Evolutionary conservation across 1,140 invertebrate genomes (phyloP).

Genomic region (Xylocopa sonorina): DNA sequence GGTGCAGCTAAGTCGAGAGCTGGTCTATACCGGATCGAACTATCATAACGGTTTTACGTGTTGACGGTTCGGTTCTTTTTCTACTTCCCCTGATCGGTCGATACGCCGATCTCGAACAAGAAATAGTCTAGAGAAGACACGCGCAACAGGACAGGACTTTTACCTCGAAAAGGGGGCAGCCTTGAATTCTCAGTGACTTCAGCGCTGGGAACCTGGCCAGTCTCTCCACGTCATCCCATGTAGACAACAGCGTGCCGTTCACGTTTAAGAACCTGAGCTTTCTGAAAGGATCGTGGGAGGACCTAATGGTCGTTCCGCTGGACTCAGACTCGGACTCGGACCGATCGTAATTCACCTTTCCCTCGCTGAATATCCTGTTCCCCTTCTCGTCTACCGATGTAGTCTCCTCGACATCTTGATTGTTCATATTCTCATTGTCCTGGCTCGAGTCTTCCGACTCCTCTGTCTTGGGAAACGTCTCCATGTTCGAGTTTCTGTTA

Average conservation of each 20-base stretch:
- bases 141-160: not conserved
- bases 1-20: not conserved
- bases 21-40: conserved; percentile 5
- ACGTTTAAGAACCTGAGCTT: conserved; percentile 91
- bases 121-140: not conserved
- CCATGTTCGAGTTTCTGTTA: conserved; percentile 70
- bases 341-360: conserved; percentile 76
- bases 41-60: conserved; percentile 5
- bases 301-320: conserved; percentile 70
- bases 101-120: not conserved
- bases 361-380: conserved; percentile 69
- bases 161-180: conserved; percentile 80
- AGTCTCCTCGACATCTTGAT: conserved; percentile 59
- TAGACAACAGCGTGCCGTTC: conserved; percentile 90
- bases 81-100: not conserved
- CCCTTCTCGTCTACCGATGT: conserved; percentile 53
- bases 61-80: not conserved
- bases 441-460: conserved; percentile 42
- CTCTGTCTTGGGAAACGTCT: conserved; percentile 76
- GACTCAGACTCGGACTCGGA: conserved; percentile 82
- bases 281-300: conserved; percentile 84
- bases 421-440: conserved; percentile 72
- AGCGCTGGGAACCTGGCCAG: conserved; percentile 91
- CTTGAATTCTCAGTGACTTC: conserved; percentile 91
- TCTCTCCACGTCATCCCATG: conserved; percentile 94